A percentile compares a stretch with the other conserved stretches of the same genome.
These are phyloP conservation scores for Ennomos quercinarius DNA, from an alignment of 2,888 invertebrate genomes.

Conservation along the genomic window DNA sequence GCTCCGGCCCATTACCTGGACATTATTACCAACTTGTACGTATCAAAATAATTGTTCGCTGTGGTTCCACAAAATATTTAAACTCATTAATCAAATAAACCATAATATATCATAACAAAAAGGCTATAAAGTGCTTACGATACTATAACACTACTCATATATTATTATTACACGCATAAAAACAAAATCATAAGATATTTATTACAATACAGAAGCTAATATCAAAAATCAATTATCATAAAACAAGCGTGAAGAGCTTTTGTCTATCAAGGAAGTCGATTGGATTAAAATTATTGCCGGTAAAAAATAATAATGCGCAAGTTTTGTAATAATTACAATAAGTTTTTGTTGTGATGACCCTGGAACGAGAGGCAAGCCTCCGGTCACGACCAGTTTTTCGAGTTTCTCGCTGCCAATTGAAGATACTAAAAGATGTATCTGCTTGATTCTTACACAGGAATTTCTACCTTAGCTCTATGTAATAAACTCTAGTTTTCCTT, in stretches of 20 bases:
- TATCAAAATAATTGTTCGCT: background rate
- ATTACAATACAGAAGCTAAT: slow-evolving; percentile 26
- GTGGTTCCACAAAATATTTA: background rate
- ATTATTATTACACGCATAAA: slow-evolving; percentile 10
- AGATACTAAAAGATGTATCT: slow-evolving; percentile 38
- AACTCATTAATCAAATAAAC: slow-evolving; percentile 13
- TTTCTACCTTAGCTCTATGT: slow-evolving; percentile 23
- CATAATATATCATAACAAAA: slow-evolving; percentile 6
- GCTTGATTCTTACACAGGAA: slow-evolving; percentile 27
- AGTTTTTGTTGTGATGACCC: slow-evolving; percentile 59
- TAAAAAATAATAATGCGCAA: slow-evolving; percentile 41
- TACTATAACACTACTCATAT: slow-evolving; percentile 4
- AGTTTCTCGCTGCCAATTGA: slow-evolving; percentile 54
- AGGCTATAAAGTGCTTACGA: slow-evolving; percentile 3
- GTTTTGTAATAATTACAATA: slow-evolving; percentile 40
- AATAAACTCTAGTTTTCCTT: slow-evolving; percentile 28
- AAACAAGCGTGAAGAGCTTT: slow-evolving; percentile 23
- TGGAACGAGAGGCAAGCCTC: slow-evolving; percentile 68
- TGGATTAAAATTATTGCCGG: slow-evolving; percentile 27
- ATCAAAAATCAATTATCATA: slow-evolving; percentile 27
- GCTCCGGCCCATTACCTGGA: too few relatives aligned
- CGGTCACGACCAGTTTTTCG: slow-evolving; percentile 65
- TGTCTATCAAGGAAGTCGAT: slow-evolving; percentile 30
- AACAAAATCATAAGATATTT: slow-evolving; percentile 10
- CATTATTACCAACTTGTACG: too few relatives aligned